Conservation (phyloP, 2,113 vertebrate genomes). For the Edolisoma coerulescens region DNA sequence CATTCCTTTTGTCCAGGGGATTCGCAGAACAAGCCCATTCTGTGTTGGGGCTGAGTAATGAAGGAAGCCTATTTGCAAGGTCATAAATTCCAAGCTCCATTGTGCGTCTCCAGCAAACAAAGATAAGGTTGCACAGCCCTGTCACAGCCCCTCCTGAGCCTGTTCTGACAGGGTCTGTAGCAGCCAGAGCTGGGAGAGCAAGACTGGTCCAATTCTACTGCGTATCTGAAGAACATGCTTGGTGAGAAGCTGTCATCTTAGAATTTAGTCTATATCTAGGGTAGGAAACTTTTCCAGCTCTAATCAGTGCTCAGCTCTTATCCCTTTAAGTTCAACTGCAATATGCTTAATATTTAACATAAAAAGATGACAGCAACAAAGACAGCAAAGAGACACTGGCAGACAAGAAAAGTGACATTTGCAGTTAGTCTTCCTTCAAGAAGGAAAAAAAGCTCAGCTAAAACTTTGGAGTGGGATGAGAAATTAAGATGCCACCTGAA, state of each 20-base stretch:
- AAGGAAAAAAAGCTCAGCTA: background rate
- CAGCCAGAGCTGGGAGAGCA: background rate
- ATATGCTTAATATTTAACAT: background rate
- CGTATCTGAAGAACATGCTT: background rate
- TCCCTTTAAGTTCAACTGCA: background rate
- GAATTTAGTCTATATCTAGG: background rate
- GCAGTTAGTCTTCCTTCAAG: background rate
- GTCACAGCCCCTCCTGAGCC: background rate
- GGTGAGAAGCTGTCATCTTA: background rate
- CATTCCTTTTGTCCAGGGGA: background rate
- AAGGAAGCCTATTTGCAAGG: background rate
- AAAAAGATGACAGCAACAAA: background rate
- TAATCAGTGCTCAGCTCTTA: background rate
- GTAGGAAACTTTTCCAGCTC: background rate
- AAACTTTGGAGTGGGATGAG: background rate
- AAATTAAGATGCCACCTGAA: background rate
- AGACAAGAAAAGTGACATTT: background rate
- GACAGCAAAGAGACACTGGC: background rate
- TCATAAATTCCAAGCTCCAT: background rate
- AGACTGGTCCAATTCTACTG: background rate
- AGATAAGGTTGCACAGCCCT: background rate
- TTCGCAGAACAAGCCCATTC: fast-evolving
- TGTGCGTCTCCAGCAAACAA: background rate
- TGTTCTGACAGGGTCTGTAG: background rate
- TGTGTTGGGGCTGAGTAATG: background rate